Evolutionary conservation across 2,888 invertebrate species (phyloP), one percentile per base, ranked within the genome.

Genomic region (Hypomecis atomaria): DNA sequence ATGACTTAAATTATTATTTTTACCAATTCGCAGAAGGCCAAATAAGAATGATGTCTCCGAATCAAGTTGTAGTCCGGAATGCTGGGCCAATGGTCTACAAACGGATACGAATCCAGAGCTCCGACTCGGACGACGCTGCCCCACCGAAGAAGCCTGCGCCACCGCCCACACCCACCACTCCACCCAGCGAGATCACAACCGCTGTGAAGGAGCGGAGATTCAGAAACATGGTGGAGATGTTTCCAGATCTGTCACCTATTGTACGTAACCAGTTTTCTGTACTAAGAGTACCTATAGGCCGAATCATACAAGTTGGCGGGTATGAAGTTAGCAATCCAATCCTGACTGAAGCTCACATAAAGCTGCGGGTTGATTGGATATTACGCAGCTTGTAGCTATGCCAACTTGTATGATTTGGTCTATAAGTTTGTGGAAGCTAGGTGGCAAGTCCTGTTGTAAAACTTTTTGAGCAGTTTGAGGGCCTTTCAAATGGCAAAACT

Each of bases 181-280:
- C 67, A 4, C 55, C 72, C 0, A 53, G 59, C 1, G 87, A 90
- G 71, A 80, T 94, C 6, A 89, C 93, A 4, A 84, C 87, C 0
- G 83, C 88, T 48, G 88, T 94, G n/a, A 94, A 93, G 70, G 94
- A 94, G 74, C 89, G 93, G 58, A 89, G 94, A 67, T 94, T 95
- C 78, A 92, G 93, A 78, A 95, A 95, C 82, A 93, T 95, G 86
- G 85, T 93, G 68, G 93, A 94, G 78, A 94, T 94, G 86, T 95
- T 94, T 76, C 95, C 95, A 5, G 91, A 94, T 61, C 86, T 94
- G 72, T 93, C 94, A 68, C 92, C 94, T 38, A 86, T 94, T 85
- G 95, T 95, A 85, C 85, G 88, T 82, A 45, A 38, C n/a, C n/a
- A n/a, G n/a, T n/a, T n/a, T n/a, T n/a, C n/a, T n/a, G n/a, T n/a